Conservation (phyloP, 2,113 vertebrate species). For the Melanocharis versteri region DNA sequence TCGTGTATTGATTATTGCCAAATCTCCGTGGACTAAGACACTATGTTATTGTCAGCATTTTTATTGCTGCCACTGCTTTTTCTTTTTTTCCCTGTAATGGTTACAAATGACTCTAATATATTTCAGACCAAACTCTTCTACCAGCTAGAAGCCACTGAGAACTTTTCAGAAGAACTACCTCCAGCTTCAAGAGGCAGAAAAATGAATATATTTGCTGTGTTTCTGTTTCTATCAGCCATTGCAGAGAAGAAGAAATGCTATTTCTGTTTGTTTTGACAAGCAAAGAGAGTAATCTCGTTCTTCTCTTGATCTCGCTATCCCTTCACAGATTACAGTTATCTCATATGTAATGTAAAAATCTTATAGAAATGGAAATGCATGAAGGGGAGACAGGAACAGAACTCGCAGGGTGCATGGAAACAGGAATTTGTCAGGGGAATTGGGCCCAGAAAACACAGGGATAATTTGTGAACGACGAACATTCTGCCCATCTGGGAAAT, state of each 20-base stretch:
- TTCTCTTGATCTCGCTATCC: background rate
- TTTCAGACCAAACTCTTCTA: background rate
- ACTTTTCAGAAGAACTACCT: background rate
- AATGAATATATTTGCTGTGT: background rate
- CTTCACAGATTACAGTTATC: background rate
- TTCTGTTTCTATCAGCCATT: background rate
- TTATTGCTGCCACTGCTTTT: conserved; percentile 19
- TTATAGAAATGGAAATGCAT: background rate
- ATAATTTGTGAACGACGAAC: background rate
- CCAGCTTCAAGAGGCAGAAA: background rate
- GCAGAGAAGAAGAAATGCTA: background rate
- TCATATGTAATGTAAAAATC: background rate
- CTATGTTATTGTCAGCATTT: background rate
- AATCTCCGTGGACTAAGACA: background rate
- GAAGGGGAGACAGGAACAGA: background rate
- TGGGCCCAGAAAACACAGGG: background rate
- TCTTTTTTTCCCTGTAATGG: background rate
- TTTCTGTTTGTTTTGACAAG: background rate
- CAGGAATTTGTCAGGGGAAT: background rate
- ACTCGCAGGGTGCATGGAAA: background rate
- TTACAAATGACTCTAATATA: background rate
- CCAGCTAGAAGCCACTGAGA: background rate
- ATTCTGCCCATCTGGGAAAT: background rate
- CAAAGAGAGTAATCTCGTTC: background rate
- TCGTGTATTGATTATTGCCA: background rate